Conservation (phyloP, 2,888 invertebrate genomes). For the Dicranocentrus wangi region DNA sequence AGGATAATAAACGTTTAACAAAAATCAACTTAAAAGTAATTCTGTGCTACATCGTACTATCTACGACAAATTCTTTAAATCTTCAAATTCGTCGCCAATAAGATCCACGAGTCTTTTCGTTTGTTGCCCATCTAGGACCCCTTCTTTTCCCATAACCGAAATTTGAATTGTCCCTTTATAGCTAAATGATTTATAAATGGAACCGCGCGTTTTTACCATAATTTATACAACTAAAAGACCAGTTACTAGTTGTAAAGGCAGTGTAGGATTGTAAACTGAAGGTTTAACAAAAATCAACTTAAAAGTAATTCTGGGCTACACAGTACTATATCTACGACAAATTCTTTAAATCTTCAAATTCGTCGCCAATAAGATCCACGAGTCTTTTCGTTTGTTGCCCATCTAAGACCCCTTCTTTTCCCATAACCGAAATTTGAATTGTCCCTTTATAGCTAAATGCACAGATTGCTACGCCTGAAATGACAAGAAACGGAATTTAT, state of each 20-base stretch:
- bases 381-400: conserved; percentile 30
- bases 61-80: too few species aligned
- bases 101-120: conserved; percentile 29
- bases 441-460: conserved; percentile 46
- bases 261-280: too few species aligned
- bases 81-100: conserved; percentile 36
- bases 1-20: too few species aligned
- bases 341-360: conserved; percentile 3
- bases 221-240: too few species aligned
- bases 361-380: conserved; percentile 35
- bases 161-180: conserved; percentile 17
- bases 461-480: conserved; percentile 33
- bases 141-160: conserved; percentile 21
- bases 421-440: conserved; percentile 20
- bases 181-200: too few species aligned
- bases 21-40: too few species aligned
- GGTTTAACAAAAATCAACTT: too few species aligned
- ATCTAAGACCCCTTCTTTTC: conserved; percentile 24
- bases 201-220: too few species aligned
- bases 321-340: too few species aligned
- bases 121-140: conserved; percentile 21
- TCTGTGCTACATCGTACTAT: too few species aligned
- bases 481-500: background rate
- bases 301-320: too few species aligned
- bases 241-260: too few species aligned